phyloP scores from a whole-genome alignment of 1,140 invertebrate genomes.

The Drosophila pseudoobscura region DNA sequence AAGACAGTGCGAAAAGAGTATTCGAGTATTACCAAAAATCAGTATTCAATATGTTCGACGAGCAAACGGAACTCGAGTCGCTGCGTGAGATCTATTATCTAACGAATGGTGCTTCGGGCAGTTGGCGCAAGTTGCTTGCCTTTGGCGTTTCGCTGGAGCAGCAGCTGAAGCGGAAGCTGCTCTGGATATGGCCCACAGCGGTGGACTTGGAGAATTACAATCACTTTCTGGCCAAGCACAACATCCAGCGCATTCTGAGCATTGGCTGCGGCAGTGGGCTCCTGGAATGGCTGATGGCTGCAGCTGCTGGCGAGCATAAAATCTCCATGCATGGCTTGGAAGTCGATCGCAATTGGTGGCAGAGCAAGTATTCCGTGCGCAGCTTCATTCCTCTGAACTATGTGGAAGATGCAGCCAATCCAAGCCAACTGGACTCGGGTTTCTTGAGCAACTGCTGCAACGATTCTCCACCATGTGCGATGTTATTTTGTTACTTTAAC shows the following conservation, averaged over 20 bases:
- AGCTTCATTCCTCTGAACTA: constrained; percentile 84
- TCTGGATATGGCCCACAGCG: constrained; percentile 86
- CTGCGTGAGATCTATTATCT: constrained; percentile 61
- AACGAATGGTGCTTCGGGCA: constrained; percentile 30
- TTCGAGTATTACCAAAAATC: constrained; percentile 20
- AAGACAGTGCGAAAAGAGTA: neutral
- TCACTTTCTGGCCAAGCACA: constrained; percentile 23
- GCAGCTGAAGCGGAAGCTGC: constrained; percentile 81
- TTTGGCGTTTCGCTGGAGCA: constrained; percentile 52
- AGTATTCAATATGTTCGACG: constrained; percentile 63
- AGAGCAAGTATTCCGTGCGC: constrained; percentile 85
- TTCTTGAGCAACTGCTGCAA: constrained; percentile 69
- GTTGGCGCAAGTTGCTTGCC: constrained; percentile 62
- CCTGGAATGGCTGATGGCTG: constrained; percentile 68
- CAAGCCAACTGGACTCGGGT: constrained; percentile 39
- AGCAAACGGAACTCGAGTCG: constrained; percentile 45
- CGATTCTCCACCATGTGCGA: constrained; percentile 83
- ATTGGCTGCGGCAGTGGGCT: constrained; percentile 76
- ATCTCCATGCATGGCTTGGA: constrained; percentile 85
- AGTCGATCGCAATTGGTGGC: constrained; percentile 87
- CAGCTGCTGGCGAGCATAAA: constrained; percentile 59
- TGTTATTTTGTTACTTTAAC: constrained; percentile 92
- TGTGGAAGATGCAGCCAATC: constrained; percentile 51
- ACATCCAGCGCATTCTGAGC: constrained; percentile 55
- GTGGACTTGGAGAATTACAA: constrained; percentile 83